Conservation (phyloP, 2,888 invertebrate genomes). For the Caenorhabditis doughertyi region DNA sequence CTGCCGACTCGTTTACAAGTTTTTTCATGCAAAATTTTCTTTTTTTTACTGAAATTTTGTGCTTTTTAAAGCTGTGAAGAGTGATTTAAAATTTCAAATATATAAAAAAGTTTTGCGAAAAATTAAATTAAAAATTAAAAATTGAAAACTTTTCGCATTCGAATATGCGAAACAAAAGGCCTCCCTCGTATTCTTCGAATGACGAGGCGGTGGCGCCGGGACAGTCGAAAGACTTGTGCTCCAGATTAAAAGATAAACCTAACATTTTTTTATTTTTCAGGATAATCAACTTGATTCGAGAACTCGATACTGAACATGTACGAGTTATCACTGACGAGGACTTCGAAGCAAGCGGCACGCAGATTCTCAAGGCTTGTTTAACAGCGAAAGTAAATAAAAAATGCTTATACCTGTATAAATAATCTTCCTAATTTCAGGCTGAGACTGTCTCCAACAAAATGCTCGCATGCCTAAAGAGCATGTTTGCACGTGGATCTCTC, state of each 20-base stretch:
- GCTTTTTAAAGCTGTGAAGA: too few species aligned
- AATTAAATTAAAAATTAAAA: too few species aligned
- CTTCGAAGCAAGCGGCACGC: conserved; percentile 18
- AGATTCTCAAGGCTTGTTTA: conserved; percentile 41
- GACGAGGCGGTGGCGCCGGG: background rate
- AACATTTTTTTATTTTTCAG: conserved; percentile 34
- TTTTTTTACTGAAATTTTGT: too few species aligned
- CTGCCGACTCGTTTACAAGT: too few species aligned
- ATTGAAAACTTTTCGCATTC: conserved; percentile 44
- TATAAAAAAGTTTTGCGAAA: too few species aligned
- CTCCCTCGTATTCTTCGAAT: conserved; percentile 9
- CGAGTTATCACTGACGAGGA: conserved; percentile 22
- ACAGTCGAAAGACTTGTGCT: background rate
- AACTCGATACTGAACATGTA: conserved; percentile 52
- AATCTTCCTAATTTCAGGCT: conserved; percentile 18
- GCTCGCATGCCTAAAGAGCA: conserved; percentile 19
- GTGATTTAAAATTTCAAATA: too few species aligned
- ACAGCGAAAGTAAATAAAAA: conserved; percentile 17
- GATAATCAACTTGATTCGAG: conserved; percentile 46
- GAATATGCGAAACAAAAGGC: conserved; percentile 27
- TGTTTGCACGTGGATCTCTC: conserved; percentile 11
- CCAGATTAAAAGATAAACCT: background rate
- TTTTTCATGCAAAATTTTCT: too few species aligned
- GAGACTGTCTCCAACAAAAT: conserved; percentile 20
- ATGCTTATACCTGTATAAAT: background rate